Evolutionary conservation across 2,888 invertebrate genomes (phyloP), one percentile per base, ranked within the genome.

Genomic region (Gisinianus flammeolus): DNA sequence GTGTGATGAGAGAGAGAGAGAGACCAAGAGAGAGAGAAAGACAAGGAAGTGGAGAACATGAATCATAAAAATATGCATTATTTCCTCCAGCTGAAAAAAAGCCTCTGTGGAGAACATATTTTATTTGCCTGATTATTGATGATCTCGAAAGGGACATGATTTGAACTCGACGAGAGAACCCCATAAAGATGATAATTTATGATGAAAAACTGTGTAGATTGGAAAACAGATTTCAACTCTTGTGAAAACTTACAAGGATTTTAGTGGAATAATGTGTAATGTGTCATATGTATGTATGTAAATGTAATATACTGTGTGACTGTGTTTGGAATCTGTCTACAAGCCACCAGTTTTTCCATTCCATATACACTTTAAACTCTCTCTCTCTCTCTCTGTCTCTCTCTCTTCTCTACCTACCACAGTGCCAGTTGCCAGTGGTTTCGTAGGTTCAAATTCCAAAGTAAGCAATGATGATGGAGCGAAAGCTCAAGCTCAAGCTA

Each of bases 391-490:
- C n/a, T n/a, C n/a, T 54, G 16, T 44, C 44, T 19, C 66, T 30
- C 66, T 28, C 30, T 66, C 66, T 12, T 30, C 5, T 26, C 16
- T 64, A 28, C 30, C 26, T 28, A 28, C 16, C 30, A 28, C 30
- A 64, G 30, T 8, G 12, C 22, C 26, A 64, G 26, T 6, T 4
- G 22, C 4, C 54, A 5, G n/a, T n/a, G n/a, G n/a, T n/a, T n/a
- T n/a, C n/a, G n/a, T n/a, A 33, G 31, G 44, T 5, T 68, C 44
- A 33, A 24, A 68, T 68, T 35, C 68, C 35, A 68, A 44, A 44
- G 35, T 35, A 68, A 44, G 68, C 68, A 68, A 35, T 68, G 68
- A 68, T 68, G 44, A 68, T 68, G 68, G 64, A 64, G 64, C 64
- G 26, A 56, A 56, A 56, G 56, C n/a, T 6, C 8, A 44, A n/a